Percentiles rank a stretch among this genome's conserved stretches.
phyloP scores from a whole-genome alignment of 2,113 vertebrate species.

The Pluvianellus socialis region DNA sequence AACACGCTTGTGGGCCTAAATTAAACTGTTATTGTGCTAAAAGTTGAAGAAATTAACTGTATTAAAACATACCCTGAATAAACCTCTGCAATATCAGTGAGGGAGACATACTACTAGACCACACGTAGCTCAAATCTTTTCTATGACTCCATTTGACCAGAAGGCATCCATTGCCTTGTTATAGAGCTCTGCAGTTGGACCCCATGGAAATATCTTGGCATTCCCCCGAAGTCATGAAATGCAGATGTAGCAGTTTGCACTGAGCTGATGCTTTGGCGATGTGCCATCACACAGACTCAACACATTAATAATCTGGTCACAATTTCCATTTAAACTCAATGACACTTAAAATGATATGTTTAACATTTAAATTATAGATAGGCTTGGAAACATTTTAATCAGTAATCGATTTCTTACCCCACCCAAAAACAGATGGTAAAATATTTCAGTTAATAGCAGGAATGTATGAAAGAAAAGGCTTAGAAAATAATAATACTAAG shows the following conservation, averaged over 20 bases:
- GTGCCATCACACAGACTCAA: constrained; percentile 29
- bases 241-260: constrained; percentile 17
- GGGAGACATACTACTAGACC: not conserved
- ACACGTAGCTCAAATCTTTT: not conserved
- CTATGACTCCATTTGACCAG: not conserved
- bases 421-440: constrained; percentile 58
- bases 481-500: not conserved
- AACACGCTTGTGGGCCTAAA: not conserved
- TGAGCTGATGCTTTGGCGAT: constrained; percentile 46
- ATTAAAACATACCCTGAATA: not conserved
- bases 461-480: not conserved
- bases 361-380: constrained; percentile 33
- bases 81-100: not conserved
- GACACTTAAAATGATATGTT: constrained; percentile 8
- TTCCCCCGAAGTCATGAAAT: constrained; percentile 18
- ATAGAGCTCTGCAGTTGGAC: not conserved
- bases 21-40: not conserved
- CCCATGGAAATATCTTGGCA: constrained; percentile 10
- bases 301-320: constrained; percentile 35
- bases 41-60: not conserved
- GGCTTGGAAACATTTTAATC: constrained; percentile 43
- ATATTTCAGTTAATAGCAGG: constrained; percentile 2
- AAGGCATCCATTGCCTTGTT: not conserved
- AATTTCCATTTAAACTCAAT: constrained; percentile 46
- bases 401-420: constrained; percentile 47